Base-by-base conservation (phyloP, 2,797 vertebrate species). In the Salarias fasciatus region DNA sequence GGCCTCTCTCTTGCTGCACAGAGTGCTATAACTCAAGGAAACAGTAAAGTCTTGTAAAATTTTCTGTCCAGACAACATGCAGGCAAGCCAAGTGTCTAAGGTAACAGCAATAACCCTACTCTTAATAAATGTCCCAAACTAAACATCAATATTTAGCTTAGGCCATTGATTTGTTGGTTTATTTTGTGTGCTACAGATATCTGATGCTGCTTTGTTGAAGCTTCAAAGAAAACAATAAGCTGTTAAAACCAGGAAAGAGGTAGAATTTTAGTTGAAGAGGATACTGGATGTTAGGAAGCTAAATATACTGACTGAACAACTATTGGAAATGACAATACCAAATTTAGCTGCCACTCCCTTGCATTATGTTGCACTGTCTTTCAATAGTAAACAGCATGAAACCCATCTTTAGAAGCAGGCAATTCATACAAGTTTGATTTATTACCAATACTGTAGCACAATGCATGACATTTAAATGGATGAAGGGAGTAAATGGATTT, bases 401-500 rank as follows among this genome's bases (percentile, higher is more conserved):
- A 11, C 11, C 8, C 9, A 38, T 38, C 9, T 38, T 38, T 11
- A 38, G 36, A 7, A 38, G 6, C 33, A 6, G 9, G 33, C 33
- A 5, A 9, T 35, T 35, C 33, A 35, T 35, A 35, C 33, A 9
- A 2, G 9, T 3, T 6, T 6, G 3, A 35, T 9, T 6, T 35
- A 6, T 35, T 35, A 35, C 6, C 33, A 24, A 24, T 24, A 24
- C 18, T 35, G 35, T 6, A 35, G 33, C 33, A 35, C 33, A 35
- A 6, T 6, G 35, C 35, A 9, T 6, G 33, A 35, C 33, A 35
- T 35, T 35, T 35, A 35, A 35, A n/a, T n/a, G n/a, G n/a, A n/a
- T n/a, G n/a, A n/a, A n/a, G 55, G 37, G 13, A 53, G 56, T n/a
- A 11, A 24, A 24, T 24, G 18, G n/a, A 18, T 51, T 18, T 37